phyloP scores from a whole-genome alignment of 2,888 invertebrate species.

The Caradrina kadenii region DNA sequence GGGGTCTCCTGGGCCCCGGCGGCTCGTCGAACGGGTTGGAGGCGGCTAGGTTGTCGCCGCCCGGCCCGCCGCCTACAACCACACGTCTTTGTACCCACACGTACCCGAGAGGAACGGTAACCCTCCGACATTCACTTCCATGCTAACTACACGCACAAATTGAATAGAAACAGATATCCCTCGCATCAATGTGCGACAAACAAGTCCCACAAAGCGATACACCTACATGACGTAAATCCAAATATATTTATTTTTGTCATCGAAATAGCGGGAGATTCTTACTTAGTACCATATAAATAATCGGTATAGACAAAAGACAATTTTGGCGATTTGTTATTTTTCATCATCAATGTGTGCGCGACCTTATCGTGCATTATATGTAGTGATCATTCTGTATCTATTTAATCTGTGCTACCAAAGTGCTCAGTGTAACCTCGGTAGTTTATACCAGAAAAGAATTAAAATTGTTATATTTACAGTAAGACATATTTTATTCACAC shows the following conservation, averaged over 20 bases:
- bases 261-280: constrained; percentile 9
- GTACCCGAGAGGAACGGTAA: constrained; percentile 64
- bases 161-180: constrained; percentile 14
- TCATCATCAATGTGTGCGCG: background rate
- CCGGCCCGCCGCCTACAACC: constrained; percentile 89
- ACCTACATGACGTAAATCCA: background rate
- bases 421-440: constrained; percentile 38
- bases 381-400: constrained; percentile 31
- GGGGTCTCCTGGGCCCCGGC: constrained; percentile 89
- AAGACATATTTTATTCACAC: constrained; percentile 35
- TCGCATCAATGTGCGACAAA: constrained; percentile 16
- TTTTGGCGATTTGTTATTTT: background rate
- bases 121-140: constrained; percentile 36
- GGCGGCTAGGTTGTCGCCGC: constrained; percentile 95
- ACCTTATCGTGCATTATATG: constrained; percentile 13
- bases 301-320: background rate
- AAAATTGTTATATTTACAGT: constrained; percentile 54
- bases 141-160: constrained; percentile 37
- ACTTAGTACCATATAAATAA: background rate
- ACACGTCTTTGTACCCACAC: constrained; percentile 73
- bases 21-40: constrained; percentile 97
- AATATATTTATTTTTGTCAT: background rate
- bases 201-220: background rate
- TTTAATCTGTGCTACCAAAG: constrained; percentile 40
- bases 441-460: constrained; percentile 27